Evolutionary conservation across 2,113 vertebrate species (phyloP).

Genomic region (Gobio gobio): DNA sequence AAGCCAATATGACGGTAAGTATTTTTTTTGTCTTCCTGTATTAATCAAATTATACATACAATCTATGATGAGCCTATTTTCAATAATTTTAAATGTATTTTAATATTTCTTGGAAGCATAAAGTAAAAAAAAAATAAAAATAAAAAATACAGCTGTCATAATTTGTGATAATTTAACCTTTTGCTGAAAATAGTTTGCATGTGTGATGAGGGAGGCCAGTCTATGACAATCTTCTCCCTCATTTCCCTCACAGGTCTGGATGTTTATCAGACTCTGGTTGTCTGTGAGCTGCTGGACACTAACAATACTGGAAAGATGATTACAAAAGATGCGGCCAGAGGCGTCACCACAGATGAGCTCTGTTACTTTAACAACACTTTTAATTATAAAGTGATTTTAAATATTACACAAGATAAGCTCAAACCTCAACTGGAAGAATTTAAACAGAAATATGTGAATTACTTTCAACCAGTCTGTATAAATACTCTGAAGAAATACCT

Average conservation of each 20-base stretch:
- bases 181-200: neutral
- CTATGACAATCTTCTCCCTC: neutral
- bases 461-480: slow-evolving; percentile 1
- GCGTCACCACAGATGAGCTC: slow-evolving; percentile 14
- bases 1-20: neutral
- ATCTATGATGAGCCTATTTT: no score
- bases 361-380: neutral
- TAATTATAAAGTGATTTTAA: neutral
- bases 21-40: no score
- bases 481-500: slow-evolving; percentile 20
- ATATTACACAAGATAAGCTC: neutral
- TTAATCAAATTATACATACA: no score
- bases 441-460: neutral
- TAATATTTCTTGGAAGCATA: neutral
- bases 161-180: neutral
- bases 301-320: neutral
- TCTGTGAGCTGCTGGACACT: slow-evolving; percentile 17
- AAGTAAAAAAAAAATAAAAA: neutral
- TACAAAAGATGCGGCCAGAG: slow-evolving; percentile 2
- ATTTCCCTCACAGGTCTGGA: neutral
- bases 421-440: neutral
- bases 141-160: neutral
- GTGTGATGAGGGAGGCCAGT: neutral
- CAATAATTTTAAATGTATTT: no score
- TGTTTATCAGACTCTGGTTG: slow-evolving; percentile 26